Conservation (phyloP, 2,888 invertebrate species). For the Drosophila phalerata region DNA sequence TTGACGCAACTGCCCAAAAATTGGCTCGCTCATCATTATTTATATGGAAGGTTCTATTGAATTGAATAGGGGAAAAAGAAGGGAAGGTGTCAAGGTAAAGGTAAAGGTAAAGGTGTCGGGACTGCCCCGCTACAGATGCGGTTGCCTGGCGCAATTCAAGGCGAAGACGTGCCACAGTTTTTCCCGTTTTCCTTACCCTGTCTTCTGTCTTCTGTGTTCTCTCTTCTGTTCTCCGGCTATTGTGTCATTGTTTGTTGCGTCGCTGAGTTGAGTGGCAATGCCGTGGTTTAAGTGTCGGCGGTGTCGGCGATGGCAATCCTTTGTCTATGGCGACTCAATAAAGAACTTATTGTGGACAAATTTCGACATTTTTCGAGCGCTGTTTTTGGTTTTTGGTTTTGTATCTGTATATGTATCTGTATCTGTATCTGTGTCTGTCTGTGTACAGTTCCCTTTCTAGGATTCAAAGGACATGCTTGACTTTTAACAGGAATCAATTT, state of each 20-base stretch:
- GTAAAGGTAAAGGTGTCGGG: conserved; percentile 76
- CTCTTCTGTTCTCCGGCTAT: conserved; percentile 40
- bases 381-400: conserved; percentile 67
- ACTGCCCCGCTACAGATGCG: conserved; percentile 56
- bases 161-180: conserved; percentile 74
- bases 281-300: conserved; percentile 73
- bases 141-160: conserved; percentile 56
- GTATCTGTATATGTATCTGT: conserved; percentile 26
- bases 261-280: conserved; percentile 46
- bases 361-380: conserved; percentile 76
- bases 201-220: not conserved
- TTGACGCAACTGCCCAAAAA: conserved; percentile 76
- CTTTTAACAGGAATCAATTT: conserved; percentile 84
- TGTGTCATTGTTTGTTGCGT: conserved; percentile 57
- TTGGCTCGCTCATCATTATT: conserved; percentile 80
- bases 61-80: conserved; percentile 45
- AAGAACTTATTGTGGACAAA: conserved; percentile 83
- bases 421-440: conserved; percentile 34
- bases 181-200: conserved; percentile 44
- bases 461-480: conserved; percentile 75
- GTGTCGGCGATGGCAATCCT: conserved; percentile 62
- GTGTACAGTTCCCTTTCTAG: conserved; percentile 37
- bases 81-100: conserved; percentile 75
- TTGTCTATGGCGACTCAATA: conserved; percentile 79
- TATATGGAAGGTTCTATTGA: conserved; percentile 74